Base-by-base conservation (phyloP, 2,888 invertebrate species). In the Drosophila parthenogenetica region DNA sequence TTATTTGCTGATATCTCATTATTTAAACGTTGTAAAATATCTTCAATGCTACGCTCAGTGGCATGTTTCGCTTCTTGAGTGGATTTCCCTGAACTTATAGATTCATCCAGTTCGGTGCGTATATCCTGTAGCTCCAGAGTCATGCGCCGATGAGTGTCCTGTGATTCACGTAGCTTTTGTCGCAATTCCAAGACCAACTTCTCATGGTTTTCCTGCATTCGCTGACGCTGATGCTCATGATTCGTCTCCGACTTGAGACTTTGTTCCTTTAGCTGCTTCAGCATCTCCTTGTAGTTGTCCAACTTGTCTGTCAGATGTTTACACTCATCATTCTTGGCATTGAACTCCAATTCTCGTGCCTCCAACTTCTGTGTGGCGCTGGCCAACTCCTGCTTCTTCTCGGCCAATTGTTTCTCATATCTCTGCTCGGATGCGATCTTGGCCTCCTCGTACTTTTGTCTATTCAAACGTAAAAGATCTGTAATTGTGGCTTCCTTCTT, bases 391-490 rank as follows among this genome's bases (percentile, higher is more conserved):
- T 90, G 89, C 67, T 93, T 92, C 51, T 92, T 92, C 42, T 93
- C 91, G 0, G 93, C 89, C 35, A 93, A 90, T 66, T 92, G 92
- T 42, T 93, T 93, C 45, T 94, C 94, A 48, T 93, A 92, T n/a
- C 93, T 93, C 19, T 93, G 91, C 55, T 92, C 93, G 2, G 93
- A 93, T 2, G 93, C 81, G 16, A 92, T 92, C 42, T 92, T 93
- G 0, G 93, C 92, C 69, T 93, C 93, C 40, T 93, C 93, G 72
- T 93, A 93, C 55, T 94, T 91, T 65, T 94, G 93, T 0, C 91
- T 90, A 76, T 91, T 91, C 48, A 91, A 69, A 0, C 91, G 90
- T n/a, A 91, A 59, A 2, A 94, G 92, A 70, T 94, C 94, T 0
- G 93, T 92, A 22, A 93, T 92, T 22, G 93, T 93, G 1, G 91